Conservation (phyloP, 2,113 vertebrate species). For the Chionomys nivalis region DNA sequence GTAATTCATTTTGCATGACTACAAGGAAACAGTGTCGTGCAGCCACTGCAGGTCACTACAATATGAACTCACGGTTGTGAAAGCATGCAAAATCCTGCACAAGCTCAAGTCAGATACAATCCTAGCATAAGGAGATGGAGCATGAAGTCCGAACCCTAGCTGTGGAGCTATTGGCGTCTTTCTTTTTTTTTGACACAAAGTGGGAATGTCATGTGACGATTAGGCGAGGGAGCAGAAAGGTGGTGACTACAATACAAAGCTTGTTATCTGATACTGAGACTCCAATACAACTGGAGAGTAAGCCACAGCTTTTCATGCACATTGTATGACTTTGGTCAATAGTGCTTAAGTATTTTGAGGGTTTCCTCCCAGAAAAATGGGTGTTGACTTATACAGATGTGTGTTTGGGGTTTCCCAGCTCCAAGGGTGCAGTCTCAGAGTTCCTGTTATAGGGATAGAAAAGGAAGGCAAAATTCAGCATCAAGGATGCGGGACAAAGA, state of each 20-base stretch:
- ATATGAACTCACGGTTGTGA: not conserved
- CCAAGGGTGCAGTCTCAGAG: not conserved
- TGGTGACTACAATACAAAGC: not conserved
- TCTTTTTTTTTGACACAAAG: slow-evolving; percentile 22
- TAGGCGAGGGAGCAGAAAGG: not conserved
- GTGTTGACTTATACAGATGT: not conserved
- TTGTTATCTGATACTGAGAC: not conserved
- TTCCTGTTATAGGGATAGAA: not conserved
- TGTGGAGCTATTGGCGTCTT: not conserved
- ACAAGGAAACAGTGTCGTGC: not conserved
- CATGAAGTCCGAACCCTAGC: not conserved
- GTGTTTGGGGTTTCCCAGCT: not conserved
- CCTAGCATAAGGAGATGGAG: not conserved
- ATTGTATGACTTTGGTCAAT: not conserved
- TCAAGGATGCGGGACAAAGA: not conserved
- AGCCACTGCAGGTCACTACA: not conserved
- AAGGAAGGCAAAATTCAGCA: not conserved
- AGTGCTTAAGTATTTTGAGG: not conserved
- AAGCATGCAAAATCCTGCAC: not conserved
- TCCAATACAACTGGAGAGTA: not conserved
- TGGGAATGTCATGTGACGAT: not conserved
- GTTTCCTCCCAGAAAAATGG: not conserved
- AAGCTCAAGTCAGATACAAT: not conserved
- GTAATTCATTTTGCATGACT: not conserved
- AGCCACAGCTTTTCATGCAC: not conserved